Base-by-base conservation (phyloP, 2,113 vertebrate genomes). In the Jaculus jaculus region DNA sequence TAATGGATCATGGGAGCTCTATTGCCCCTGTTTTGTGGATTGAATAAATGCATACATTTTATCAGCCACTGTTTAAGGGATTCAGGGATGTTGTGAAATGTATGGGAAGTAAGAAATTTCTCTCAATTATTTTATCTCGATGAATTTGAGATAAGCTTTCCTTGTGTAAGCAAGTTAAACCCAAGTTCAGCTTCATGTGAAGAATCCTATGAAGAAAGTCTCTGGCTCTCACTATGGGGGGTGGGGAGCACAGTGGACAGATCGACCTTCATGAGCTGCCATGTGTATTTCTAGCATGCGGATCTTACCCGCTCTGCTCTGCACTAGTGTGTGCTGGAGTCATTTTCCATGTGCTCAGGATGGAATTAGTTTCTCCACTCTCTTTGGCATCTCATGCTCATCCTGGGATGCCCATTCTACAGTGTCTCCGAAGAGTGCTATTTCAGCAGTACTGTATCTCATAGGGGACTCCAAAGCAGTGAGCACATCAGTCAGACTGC, bases 321-420 rank as follows among this genome's bases (percentile, higher is more conserved):
- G n/a, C 54, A 74, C 30, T 72, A 30, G 66, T 65, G 10, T 16
- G 10, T 20, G 32, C 75, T 28, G 8, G 61, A 75, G 47, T 78
- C 54, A 69, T 79, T 94, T 71, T 66, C 77, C 89, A 80, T 86
- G 89, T 3, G 32, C 68, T 87, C 28, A 92, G 79, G 82, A 58
- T 80, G 60, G 89, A 89, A 85, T 94, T 73, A 96, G 85, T 78
- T 97, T 95, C 77, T 89, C 20, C 75, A 77, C 94, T 95, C 13
- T 71, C 34, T 90, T 39, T 78, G 85, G 91, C 51, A 61, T 23
- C 0, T 1, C 20, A 6, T 0, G 5, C 58, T 92, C 86, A 75
- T 87, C 75, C 58, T 1, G 37, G 75, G 61, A 47, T 58, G 77
- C 87, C 3, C 87, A 63, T 85, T 89, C 60, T 96, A 95, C 63